Percentiles rank a stretch among this genome's conserved stretches.
Evolutionary conservation across 2,113 vertebrate species (phyloP).

Genomic region (Henicopernis longicauda): DNA sequence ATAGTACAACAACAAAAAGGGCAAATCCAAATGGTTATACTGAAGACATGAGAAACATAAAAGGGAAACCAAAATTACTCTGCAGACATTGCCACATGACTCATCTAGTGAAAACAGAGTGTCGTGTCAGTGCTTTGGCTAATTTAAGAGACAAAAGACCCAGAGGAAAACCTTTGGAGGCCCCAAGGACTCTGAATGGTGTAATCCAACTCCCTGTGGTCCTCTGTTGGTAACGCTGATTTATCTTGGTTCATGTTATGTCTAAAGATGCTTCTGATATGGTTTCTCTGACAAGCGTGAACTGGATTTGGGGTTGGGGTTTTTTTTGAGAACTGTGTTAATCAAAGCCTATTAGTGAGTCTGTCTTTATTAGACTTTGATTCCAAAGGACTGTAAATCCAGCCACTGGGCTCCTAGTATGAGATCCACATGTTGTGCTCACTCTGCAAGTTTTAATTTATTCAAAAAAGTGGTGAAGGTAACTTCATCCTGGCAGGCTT

Average conservation of each 20-base stretch:
- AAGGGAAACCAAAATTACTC: background rate
- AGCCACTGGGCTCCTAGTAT: background rate
- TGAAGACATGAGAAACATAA: background rate
- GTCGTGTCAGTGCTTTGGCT: background rate
- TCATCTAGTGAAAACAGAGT: background rate
- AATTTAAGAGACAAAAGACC: background rate
- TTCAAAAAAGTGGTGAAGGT: background rate
- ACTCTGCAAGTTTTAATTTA: background rate
- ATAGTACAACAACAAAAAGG: background rate
- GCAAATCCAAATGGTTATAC: background rate
- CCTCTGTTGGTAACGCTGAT: background rate
- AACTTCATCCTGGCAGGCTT: background rate
- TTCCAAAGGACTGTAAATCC: background rate
- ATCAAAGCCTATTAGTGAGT: background rate
- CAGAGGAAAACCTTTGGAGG: background rate
- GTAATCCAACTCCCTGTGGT: background rate
- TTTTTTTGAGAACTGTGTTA: background rate
- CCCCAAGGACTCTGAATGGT: background rate
- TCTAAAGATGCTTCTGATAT: background rate
- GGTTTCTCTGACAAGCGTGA: background rate
- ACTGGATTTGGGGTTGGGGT: background rate
- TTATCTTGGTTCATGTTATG: background rate
- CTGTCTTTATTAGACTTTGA: background rate
- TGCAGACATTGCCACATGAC: background rate
- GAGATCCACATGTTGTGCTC: background rate